Evolutionary conservation across 1,140 invertebrate genomes (phyloP).

Genomic region (Microplitis mediator): DNA sequence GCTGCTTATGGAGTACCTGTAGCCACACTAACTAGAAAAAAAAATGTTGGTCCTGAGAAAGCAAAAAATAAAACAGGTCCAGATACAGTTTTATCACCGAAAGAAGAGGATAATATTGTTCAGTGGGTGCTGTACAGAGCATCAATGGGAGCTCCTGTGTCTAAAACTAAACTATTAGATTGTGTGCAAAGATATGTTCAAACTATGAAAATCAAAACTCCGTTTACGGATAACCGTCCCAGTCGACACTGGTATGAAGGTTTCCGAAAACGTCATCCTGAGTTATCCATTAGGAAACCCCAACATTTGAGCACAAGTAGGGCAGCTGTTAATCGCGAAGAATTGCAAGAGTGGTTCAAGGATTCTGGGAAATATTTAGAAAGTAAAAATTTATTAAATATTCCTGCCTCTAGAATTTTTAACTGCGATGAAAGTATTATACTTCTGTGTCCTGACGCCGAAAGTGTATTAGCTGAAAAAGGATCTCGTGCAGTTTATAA

Average conservation of each 20-base stretch:
- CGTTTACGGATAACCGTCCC: background rate
- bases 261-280: background rate
- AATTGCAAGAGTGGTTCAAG: background rate
- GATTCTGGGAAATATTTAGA: background rate
- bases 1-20: no score
- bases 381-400: background rate
- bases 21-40: no score
- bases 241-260: background rate
- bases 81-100: no score
- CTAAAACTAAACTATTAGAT: no score
- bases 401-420: conserved; percentile 29
- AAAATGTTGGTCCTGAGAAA: no score
- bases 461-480: conserved; percentile 40
- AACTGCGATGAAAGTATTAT: conserved; percentile 50
- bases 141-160: no score
- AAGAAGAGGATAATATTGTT: no score
- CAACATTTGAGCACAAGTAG: background rate
- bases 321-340: background rate
- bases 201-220: background rate
- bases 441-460: conserved; percentile 41
- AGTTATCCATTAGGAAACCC: background rate
- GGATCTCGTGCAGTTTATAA: conserved; percentile 44
- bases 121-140: no score
- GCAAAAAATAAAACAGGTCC: no score
- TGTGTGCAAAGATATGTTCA: no score